Conservation (phyloP, 1,140 invertebrate genomes). For the Camponotus floridanus region DNA sequence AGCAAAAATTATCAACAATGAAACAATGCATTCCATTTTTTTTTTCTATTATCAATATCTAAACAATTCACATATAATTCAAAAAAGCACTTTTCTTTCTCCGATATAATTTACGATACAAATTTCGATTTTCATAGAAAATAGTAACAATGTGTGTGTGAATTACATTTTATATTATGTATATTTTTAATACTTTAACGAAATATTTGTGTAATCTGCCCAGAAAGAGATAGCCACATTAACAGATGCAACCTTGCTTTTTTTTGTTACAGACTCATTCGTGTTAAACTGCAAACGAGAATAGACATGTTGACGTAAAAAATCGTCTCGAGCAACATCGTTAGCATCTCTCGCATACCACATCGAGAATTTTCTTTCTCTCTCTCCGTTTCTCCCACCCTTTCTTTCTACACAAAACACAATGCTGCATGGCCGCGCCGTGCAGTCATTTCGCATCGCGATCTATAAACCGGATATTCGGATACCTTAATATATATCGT, state of each 20-base stretch:
- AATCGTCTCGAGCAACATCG: conserved; percentile 30
- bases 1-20: background rate
- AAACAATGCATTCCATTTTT: background rate
- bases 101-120: background rate
- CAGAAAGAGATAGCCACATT: background rate
- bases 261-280: background rate
- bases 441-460: background rate
- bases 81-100: no score
- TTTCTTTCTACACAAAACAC: conserved; percentile 35
- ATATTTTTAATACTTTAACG: background rate
- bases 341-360: conserved; percentile 46
- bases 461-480: conserved; percentile 45
- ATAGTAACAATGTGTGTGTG: background rate
- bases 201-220: background rate
- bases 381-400: conserved; percentile 12
- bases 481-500: conserved; percentile 17
- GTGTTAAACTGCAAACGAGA: background rate
- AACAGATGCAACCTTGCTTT: background rate
- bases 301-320: conserved; percentile 9
- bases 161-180: background rate
- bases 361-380: conserved; percentile 2
- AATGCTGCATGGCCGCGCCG: conserved; percentile 1
- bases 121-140: background rate
- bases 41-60: background rate
- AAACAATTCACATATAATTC: no score